Base-by-base conservation (phyloP, 2,888 invertebrate genomes). In the Polydrusus tereticollis region DNA sequence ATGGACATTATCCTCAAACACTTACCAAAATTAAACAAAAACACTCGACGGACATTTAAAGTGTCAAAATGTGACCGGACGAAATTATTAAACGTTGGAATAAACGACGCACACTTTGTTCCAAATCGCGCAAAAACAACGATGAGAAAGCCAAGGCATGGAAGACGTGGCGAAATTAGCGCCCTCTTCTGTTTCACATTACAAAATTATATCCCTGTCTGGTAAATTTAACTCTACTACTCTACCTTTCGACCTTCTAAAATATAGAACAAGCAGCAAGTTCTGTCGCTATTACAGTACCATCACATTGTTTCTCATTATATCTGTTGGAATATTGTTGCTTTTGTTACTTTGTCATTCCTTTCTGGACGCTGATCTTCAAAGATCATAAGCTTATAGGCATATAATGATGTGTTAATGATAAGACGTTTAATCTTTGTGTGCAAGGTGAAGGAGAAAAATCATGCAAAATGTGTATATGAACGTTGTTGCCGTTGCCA, bases 141-240 rank as follows among this genome's bases (percentile, higher is more conserved):
- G 43, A 52, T 47, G 36, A 38, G 59, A 23, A 59, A 57, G 55
- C 29, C 59, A 72, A 65, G 59, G 36, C 21, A 43, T 57, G 47
- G 58, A 41, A 57, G 47, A 58, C 57, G 38, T 50, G 41, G 69
- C 58, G 45, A 65, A 73, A 68, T 72, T 73, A 69, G 73, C 73
- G 73, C 69, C 73, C 69, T 73, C 73, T 73, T 43, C 66, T 62
- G 73, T 69, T 69, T 69, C 73, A 60, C 18, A 69, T 69, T 69
- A 66, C 57, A 55, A 69, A 73, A 73, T 69, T 62, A 66, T 73
- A 65, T 62, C 52, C 50, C 60, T 59, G 69, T 69, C 65, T 73
- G 69, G 60, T 73, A 66, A 66, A 69, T 69, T 73, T 69, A 62
- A 69, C 66, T 73, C 58, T 23, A 52, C 60, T 45, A 55, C 10